A percentile compares a stretch with the other conserved stretches of the same genome.
Evolutionary conservation across 2,888 invertebrate species (phyloP).

Genomic region (Leucophenga montana): DNA sequence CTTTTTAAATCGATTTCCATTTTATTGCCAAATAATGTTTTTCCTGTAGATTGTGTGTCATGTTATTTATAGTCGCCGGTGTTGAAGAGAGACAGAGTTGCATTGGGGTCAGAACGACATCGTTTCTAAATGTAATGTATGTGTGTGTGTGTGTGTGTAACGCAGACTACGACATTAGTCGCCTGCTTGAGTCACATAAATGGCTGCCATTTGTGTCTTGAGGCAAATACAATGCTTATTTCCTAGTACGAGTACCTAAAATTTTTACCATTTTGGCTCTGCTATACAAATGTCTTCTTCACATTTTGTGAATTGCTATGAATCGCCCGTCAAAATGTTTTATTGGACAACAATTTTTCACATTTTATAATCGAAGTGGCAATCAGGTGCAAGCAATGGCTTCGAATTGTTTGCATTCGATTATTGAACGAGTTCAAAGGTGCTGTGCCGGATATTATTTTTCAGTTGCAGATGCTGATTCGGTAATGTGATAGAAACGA

Average conservation of each 20-base stretch:
- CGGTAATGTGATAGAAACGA: too few relatives aligned
- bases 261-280: constrained; percentile 9
- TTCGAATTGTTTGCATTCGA: neutral
- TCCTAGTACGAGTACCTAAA: too few relatives aligned
- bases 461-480: too few relatives aligned
- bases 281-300: constrained; percentile 22
- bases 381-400: constrained; percentile 36
- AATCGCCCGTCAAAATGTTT: constrained; percentile 68
- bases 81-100: constrained; percentile 31
- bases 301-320: constrained; percentile 52
- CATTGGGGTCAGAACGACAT: constrained; percentile 27
- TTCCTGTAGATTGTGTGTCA: constrained; percentile 65
- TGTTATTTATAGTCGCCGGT: constrained; percentile 63
- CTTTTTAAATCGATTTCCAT: constrained; percentile 59
- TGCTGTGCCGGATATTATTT: too few relatives aligned
- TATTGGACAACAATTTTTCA: constrained; percentile 68
- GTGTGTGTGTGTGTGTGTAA: neutral
- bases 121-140: neutral
- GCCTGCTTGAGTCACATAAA: constrained; percentile 20
- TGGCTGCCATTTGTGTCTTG: constrained; percentile 9
- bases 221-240: too few relatives aligned
- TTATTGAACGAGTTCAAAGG: too few relatives aligned
- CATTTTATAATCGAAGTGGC: constrained; percentile 62
- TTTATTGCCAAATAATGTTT: constrained; percentile 70
- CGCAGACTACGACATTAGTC: constrained; percentile 16